Evolutionary conservation across 2,797 vertebrate genomes (phyloP), one percentile per base, ranked within the genome.

Genomic region (Sebastes flavidus): DNA sequence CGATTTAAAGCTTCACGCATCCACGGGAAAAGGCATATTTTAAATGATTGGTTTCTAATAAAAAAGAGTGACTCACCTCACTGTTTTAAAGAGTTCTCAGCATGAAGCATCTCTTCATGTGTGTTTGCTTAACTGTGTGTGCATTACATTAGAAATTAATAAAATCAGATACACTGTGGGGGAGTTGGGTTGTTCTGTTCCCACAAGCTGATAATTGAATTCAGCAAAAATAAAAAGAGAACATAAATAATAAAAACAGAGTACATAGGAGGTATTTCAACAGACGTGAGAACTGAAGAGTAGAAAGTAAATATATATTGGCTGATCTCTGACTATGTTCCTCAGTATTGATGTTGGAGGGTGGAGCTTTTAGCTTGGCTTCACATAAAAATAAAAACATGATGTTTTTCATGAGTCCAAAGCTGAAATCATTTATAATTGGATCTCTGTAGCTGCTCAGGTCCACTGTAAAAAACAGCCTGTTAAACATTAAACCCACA

Each of bases 401-500:
- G 2, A 2, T 36, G 52, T 66, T 83, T 54, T 69, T 72, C 18
- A 38, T 30, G 10, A 49, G 46, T 71, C 27, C 11, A 34, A 72
- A 72, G 63, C 29, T 72, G 56, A 77, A 84, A 69, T 54, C 2
- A 22, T 83, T 83, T 66, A 20, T 74, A 24, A 75, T 22, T 80
- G 65, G 65, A 82, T 77, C 18, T 9, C 18, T 66, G 55, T 49
- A 60, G 58, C 65, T 65, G 36, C 42, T n/a, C 61, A 77, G 32
- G 42, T 75, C 24, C n/a, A 11, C 34, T 69, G 34, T 78, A 78
- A 80, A 49, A 88, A 81, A 80, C 73, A 83, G 14, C 10, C 71
- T 56, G 75, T 86, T 72, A 74, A 59, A 68, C 78, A 38, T 72
- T 69, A 80, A 77, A 66, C 59, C 72, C 72, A 61, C 63, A 71